Conservation (phyloP, 2,113 vertebrate genomes). For the Rhinopithecus roxellana region DNA sequence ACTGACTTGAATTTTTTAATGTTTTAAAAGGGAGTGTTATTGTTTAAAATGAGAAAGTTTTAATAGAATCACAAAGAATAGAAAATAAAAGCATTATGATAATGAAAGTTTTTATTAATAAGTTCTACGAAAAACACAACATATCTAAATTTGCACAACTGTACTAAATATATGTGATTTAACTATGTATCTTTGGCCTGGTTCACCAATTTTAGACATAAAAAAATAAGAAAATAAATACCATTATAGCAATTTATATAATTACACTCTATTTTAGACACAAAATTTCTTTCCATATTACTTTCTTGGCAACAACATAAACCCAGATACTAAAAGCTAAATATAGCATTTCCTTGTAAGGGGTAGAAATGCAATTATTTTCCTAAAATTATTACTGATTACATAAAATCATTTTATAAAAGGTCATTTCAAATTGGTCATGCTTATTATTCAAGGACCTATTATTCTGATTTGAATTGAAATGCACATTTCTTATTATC, state of each 20-base stretch:
- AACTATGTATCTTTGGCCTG: background rate
- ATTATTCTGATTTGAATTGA: slow-evolving; percentile 61
- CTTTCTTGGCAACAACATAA: slow-evolving; percentile 57
- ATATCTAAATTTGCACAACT: background rate
- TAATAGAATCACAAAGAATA: background rate
- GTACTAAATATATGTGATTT: background rate
- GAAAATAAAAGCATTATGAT: background rate
- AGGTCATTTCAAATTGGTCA: slow-evolving; percentile 64
- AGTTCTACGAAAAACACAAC: background rate
- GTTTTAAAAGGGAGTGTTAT: background rate
- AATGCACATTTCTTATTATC: slow-evolving; percentile 60
- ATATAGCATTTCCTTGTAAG: slow-evolving; percentile 62
- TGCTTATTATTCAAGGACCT: slow-evolving; percentile 53
- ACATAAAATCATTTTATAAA: slow-evolving; percentile 66
- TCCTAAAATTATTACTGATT: slow-evolving; percentile 70
- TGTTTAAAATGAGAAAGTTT: background rate
- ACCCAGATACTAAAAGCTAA: slow-evolving; percentile 49
- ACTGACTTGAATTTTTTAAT: background rate
- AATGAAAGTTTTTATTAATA: background rate
- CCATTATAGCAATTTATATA: background rate
- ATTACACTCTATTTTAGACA: slow-evolving; percentile 31
- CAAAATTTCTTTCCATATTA: slow-evolving; percentile 44
- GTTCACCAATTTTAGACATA: background rate
- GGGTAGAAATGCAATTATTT: slow-evolving; percentile 59
- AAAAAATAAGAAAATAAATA: slow-evolving; percentile 41